Conservation (phyloP, 2,797 vertebrate species). For the Cygnus olor region DNA sequence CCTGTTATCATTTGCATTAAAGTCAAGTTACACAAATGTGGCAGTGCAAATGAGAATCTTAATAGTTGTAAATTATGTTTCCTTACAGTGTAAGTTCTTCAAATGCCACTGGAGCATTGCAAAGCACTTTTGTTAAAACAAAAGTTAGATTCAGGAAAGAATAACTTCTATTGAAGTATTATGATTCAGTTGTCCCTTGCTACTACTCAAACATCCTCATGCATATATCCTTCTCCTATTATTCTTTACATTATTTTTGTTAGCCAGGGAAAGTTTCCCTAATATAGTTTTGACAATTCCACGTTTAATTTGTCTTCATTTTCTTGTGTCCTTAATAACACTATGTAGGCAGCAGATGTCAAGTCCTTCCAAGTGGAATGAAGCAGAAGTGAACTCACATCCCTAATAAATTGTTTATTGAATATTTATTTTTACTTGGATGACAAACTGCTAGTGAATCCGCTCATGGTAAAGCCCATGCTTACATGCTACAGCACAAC, state of each 20-base stretch:
- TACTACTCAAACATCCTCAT: background rate
- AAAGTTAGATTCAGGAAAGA: background rate
- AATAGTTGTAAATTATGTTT: background rate
- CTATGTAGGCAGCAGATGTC: constrained; percentile 47
- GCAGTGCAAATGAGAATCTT: background rate
- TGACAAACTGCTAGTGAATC: constrained; percentile 48
- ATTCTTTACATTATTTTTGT: background rate
- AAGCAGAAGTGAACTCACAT: constrained; percentile 61
- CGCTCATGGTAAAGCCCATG: constrained; percentile 8
- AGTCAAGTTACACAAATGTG: background rate
- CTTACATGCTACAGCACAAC: constrained; percentile 62
- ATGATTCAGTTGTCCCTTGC: background rate
- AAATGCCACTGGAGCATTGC: background rate
- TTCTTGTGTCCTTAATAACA: constrained; percentile 38
- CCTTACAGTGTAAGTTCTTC: background rate
- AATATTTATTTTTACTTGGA: constrained; percentile 71
- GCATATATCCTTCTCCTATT: background rate
- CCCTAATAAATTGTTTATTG: constrained; percentile 69
- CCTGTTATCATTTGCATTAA: background rate
- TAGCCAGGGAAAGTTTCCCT: constrained; percentile 6
- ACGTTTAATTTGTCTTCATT: constrained; percentile 61
- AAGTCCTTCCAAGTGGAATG: constrained; percentile 60
- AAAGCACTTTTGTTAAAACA: background rate
- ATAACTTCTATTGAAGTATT: background rate
- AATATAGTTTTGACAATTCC: background rate